Percentiles rank a stretch among this genome's conserved stretches.
Evolutionary conservation across 2,113 vertebrate species (phyloP).

Genomic region (Marcusenius ussheri): DNA sequence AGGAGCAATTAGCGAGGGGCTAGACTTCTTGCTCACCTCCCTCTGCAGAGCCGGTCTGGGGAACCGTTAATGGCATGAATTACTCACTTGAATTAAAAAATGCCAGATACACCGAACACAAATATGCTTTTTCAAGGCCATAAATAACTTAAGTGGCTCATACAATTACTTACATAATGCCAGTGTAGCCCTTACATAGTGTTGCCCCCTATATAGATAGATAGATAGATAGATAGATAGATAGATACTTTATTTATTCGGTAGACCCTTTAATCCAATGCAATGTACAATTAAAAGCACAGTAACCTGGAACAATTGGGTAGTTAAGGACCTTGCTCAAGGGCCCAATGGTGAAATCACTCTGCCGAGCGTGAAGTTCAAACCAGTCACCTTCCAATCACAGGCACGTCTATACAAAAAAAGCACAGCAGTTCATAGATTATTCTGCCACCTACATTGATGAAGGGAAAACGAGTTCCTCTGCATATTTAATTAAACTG

Average conservation of each 20-base stretch:
- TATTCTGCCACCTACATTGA: neutral
- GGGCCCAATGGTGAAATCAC: too few relatives aligned
- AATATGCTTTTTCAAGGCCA: neutral
- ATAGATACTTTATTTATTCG: too few relatives aligned
- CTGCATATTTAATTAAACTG: neutral
- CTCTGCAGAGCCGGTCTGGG: neutral
- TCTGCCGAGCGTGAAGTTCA: too few relatives aligned
- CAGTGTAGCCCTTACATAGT: too few relatives aligned
- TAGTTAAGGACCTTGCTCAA: too few relatives aligned
- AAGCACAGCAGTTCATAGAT: neutral
- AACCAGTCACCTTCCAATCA: too few relatives aligned
- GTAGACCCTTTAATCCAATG: too few relatives aligned
- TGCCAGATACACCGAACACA: neutral
- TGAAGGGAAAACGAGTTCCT: neutral
- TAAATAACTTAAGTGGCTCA: neutral
- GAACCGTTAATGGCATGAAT: neutral
- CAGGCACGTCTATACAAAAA: neutral
- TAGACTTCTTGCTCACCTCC: conserved; percentile 13
- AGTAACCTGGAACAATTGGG: too few relatives aligned
- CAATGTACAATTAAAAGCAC: too few relatives aligned
- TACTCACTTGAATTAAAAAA: neutral
- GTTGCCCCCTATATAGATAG: neutral
- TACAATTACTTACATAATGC: neutral
- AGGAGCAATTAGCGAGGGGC: conserved; percentile 12
- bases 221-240: neutral